These are phyloP conservation scores for Zaprionus lineosus DNA, from an alignment of 2,888 invertebrate genomes.

Conservation along the genomic window DNA sequence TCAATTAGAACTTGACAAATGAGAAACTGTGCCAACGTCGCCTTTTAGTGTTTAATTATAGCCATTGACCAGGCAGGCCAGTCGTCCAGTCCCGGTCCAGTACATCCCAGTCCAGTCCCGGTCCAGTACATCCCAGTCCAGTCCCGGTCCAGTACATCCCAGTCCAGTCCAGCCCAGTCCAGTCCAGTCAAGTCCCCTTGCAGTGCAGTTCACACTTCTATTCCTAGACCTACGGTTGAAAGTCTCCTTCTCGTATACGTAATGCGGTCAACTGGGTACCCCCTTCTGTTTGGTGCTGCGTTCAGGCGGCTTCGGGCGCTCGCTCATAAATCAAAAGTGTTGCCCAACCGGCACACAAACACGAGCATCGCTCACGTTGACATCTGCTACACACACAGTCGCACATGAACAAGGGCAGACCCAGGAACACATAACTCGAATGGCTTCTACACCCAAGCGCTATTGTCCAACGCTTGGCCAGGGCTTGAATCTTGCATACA, in stretches of 20 bases:
- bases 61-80: slow-evolving; percentile 36
- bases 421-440: background rate
- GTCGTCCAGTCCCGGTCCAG: no score
- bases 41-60: slow-evolving; percentile 56
- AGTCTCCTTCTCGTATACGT: slow-evolving; percentile 6
- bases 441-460: no score
- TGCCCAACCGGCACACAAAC: background rate
- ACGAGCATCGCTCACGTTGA: background rate
- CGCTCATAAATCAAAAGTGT: slow-evolving; percentile 49
- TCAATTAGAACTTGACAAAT: slow-evolving; percentile 51
- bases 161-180: no score
- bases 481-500: no score
- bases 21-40: slow-evolving; percentile 37
- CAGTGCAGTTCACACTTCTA: no score
- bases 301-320: slow-evolving; percentile 1
- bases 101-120: no score
- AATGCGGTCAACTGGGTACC: slow-evolving; percentile 31
- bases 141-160: no score
- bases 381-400: no score
- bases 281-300: background rate
- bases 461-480: no score
- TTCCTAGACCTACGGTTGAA: slow-evolving; percentile 3
- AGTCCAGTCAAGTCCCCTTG: no score
- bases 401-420: background rate
- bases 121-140: no score